These are phyloP conservation scores for Drosophila mettleri DNA, from an alignment of 2,888 invertebrate genomes.

Conservation along the genomic window DNA sequence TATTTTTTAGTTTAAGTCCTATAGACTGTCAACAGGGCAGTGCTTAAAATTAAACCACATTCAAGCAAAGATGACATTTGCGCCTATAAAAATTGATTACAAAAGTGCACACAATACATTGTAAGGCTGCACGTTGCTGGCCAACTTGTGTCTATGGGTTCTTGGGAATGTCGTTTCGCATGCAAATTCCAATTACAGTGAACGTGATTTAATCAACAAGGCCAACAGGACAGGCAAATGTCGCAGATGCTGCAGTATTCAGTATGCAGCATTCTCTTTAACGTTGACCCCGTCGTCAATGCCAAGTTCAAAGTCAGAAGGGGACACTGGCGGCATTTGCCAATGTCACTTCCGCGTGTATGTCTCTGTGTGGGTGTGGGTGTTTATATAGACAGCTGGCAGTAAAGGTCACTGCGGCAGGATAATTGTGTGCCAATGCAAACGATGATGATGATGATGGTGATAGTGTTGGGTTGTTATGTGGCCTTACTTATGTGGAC, in stretches of 20 bases:
- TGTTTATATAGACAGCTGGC: slow-evolving; percentile 23
- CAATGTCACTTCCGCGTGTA: slow-evolving; percentile 63
- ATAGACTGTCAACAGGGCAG: slow-evolving; percentile 10
- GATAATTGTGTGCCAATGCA: slow-evolving; percentile 18
- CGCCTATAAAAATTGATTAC: not conserved
- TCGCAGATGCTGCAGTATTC: slow-evolving; percentile 16
- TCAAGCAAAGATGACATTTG: not conserved
- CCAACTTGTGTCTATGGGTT: slow-evolving; percentile 17
- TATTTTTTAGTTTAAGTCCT: not conserved
- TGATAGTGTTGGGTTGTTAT: not conserved
- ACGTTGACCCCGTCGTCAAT: slow-evolving; percentile 67
- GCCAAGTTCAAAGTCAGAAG: slow-evolving; percentile 79
- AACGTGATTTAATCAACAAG: slow-evolving; percentile 76
- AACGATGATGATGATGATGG: slow-evolving; percentile 15
- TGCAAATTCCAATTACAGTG: slow-evolving; percentile 72
- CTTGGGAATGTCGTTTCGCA: slow-evolving; percentile 67
- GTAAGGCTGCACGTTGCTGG: slow-evolving; percentile 1
- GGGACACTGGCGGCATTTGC: slow-evolving; percentile 55
- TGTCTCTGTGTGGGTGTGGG: slow-evolving; percentile 6
- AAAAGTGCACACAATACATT: slow-evolving; percentile 9
- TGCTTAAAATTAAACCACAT: not conserved
- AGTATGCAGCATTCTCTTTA: slow-evolving; percentile 28
- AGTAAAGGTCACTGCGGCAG: slow-evolving; percentile 43
- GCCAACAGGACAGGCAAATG: slow-evolving; percentile 54
- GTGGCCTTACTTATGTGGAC: too few species aligned